Evolutionary conservation across 2,888 invertebrate species (phyloP), one percentile per base, ranked within the genome.

Genomic region (Archips xylosteana): DNA sequence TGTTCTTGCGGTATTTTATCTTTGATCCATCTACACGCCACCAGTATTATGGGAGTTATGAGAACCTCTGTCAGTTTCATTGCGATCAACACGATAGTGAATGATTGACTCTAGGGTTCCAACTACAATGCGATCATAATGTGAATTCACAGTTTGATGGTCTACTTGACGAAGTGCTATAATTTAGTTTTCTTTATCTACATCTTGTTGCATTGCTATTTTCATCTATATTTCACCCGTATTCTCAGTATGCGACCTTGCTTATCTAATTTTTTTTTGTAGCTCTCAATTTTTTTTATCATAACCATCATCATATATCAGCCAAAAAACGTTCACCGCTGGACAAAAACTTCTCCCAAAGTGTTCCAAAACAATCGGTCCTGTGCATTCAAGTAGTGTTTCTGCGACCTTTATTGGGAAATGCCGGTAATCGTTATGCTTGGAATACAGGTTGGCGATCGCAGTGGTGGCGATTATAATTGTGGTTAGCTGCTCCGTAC

Each of bases 1-100:
- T 75, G 70, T 71, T 70, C 64, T 72, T 82, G 81, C 86, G 81
- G 86, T 85, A 82, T 80, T 80, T 78, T 81, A 83, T 84, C 81
- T 63, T 12, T 64, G 73, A 73, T 73, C 67, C 67, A 72, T 72
- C 73, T 64, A 73, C 73, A 69, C 42, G 73, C 73, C 68, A 73
- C 59, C 63, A 64, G 60, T 71, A 69, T 75, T 74, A 75, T 71
- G 63, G 68, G 75, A 67, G 68, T 71, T 75, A 75, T 75, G 75
- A 75, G 75, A 75, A 75, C 71, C 71, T 67, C 71, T 71, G 65
- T 67, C 51, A 10, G 74, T 45, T 10, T 32, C 61, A 42, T 59
- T 32, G 74, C 51, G 65, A 70, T 70, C 74, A 15, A 10, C 45
- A 61, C 12, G 70, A 73, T 73, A 69, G 59, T 39, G 15, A 60